These are phyloP conservation scores for Trichogramma evanescens DNA, from an alignment of 2,888 invertebrate genomes.

Conservation along the genomic window DNA sequence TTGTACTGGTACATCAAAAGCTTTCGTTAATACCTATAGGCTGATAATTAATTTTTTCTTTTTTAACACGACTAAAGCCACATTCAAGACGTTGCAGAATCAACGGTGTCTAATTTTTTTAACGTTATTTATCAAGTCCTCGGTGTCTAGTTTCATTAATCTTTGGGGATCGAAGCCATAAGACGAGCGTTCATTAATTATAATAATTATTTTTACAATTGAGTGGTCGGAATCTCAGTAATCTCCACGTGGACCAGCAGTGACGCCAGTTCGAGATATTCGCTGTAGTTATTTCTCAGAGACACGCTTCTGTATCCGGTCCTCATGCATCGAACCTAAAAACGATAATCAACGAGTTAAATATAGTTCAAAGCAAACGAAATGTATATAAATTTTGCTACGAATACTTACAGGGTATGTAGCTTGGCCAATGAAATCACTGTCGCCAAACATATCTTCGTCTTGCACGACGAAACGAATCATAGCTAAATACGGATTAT, in stretches of 20 bases:
- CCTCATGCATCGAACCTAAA: constrained; percentile 64
- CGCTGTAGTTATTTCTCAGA: constrained; percentile 82
- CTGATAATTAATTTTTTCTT: too few species aligned
- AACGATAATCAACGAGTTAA: constrained; percentile 21
- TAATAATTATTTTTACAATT: constrained; percentile 7
- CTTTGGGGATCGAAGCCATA: too few species aligned
- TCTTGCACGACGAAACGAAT: constrained; percentile 85
- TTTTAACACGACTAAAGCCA: too few species aligned
- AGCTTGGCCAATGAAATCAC: constrained; percentile 93
- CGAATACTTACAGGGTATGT: constrained; percentile 69
- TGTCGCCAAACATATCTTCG: constrained; percentile 96
- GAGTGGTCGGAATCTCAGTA: neutral
- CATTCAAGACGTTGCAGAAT: too few species aligned
- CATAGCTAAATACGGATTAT: constrained; percentile 76
- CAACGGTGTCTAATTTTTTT: too few species aligned
- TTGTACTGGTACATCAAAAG: too few species aligned
- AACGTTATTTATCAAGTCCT: too few species aligned
- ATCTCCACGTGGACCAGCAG: constrained; percentile 76
- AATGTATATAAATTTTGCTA: constrained; percentile 1
- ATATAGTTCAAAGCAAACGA: neutral
- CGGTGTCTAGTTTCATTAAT: too few species aligned
- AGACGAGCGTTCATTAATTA: too few species aligned
- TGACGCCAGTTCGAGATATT: constrained; percentile 86
- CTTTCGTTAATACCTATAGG: too few species aligned
- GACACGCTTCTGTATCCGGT: constrained; percentile 87